Evolutionary conservation across 2,888 invertebrate species (phyloP).

Genomic region (Cheilosia pagana): DNA sequence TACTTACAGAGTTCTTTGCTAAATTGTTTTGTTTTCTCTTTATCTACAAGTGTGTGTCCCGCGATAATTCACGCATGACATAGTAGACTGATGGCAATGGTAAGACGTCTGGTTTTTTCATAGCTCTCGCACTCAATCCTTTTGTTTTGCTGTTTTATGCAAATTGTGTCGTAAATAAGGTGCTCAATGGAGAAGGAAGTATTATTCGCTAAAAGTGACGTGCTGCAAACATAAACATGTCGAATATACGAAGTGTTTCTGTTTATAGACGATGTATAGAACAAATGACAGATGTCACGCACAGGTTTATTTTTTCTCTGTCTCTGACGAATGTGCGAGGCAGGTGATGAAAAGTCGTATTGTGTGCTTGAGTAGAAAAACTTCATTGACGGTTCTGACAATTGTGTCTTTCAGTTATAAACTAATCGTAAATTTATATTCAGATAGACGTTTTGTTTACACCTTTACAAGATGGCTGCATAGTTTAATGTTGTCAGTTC

Average conservation of each 20-base stretch:
- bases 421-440: slow-evolving; percentile 13
- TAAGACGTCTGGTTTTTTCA: not conserved
- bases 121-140: not conserved
- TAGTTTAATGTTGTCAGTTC: too few relatives aligned
- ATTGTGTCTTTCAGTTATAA: not conserved
- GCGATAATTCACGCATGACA: too few relatives aligned
- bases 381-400: slow-evolving; percentile 21
- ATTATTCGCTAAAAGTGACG: slow-evolving; percentile 3
- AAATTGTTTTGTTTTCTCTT: too few relatives aligned
- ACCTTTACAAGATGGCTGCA: too few relatives aligned
- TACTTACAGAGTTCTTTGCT: too few relatives aligned
- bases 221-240: slow-evolving; percentile 14
- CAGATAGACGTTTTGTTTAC: not conserved
- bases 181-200: slow-evolving; percentile 23
- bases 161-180: slow-evolving; percentile 24
- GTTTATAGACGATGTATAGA: not conserved
- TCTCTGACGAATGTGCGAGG: not conserved
- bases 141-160: slow-evolving; percentile 28
- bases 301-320: not conserved
- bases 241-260: not conserved
- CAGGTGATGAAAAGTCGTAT: slow-evolving; percentile 7
- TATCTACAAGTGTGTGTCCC: too few relatives aligned
- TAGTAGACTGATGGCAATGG: too few relatives aligned
- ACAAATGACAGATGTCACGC: slow-evolving; percentile 34
- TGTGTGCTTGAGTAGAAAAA: slow-evolving; percentile 4